Evolutionary conservation across 2,888 invertebrate genomes (phyloP), one percentile per base, ranked within the genome.

Genomic region (Drosophila borborema): DNA sequence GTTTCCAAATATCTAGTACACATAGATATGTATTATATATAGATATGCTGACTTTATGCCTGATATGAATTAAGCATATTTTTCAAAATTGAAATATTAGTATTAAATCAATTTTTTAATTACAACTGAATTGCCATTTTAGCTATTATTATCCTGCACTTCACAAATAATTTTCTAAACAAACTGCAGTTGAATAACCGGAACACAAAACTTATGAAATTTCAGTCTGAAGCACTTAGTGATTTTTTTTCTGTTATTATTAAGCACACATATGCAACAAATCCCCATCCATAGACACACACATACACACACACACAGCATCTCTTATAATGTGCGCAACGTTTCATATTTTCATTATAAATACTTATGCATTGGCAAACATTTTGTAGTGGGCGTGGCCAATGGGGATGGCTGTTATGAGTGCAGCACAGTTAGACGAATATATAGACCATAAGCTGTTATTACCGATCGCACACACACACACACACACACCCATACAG

Each of bases 301-400:
- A 63, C 7, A n/a, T n/a, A 48, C 18, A 68, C 12, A 54, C 45
- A 58, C 51, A 56, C 18, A n/a, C 31, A 14, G 46, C 71, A 76
- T 77, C 60, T 76, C 71, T 77, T 80, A 89, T 88, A 86, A 83
- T 82, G 77, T 76, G 65, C 20, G 88, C 82, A 82, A 71, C 88
- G 86, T 76, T 82, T 86, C 86, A 77, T 77, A 82, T 82, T 83
- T 88, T 86, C 56, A 70, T 79, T 81, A 86, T 87, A 87, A 87
- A 81, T 81, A 76, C 80, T 79, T 79, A 63, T 61, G 49, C 63
- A 61, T 49, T 53, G 54, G 62, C 64, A 77, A 51, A 71, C 80
- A 80, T 75, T 64, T 77, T 55, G 53, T 20, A 20, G 18, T 41
- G 48, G 28, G 34, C 23, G 51, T 31, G 9, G 34, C 12, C 8